phyloP scores from a whole-genome alignment of 2,797 vertebrate genomes.

The Protonibea diacanthus region DNA sequence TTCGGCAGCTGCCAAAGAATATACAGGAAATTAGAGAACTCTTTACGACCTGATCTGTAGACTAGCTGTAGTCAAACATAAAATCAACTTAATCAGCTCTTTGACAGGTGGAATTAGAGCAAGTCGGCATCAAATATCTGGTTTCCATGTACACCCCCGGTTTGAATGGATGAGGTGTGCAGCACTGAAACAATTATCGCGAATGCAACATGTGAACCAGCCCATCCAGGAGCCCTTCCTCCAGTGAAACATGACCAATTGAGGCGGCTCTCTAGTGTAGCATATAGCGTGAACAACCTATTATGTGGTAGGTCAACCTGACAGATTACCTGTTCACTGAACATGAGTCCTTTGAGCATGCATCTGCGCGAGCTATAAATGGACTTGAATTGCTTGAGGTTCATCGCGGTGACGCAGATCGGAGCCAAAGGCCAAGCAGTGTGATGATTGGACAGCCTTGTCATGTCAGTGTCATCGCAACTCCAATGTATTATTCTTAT shows the following conservation, averaged over 20 bases:
- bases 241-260: not conserved
- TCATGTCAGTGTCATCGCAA: slow-evolving; percentile 39
- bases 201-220: not conserved
- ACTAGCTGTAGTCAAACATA: no score
- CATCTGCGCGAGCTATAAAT: slow-evolving; percentile 36
- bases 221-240: slow-evolving; percentile 9
- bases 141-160: not conserved
- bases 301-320: slow-evolving; percentile 43
- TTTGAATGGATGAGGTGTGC: slow-evolving; percentile 2
- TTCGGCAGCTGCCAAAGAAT: no score
- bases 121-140: not conserved
- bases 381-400: slow-evolving; percentile 29
- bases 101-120: no score
- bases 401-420: slow-evolving; percentile 26
- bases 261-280: slow-evolving; percentile 5
- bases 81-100: no score
- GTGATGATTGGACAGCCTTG: slow-evolving; percentile 53
- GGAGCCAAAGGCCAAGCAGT: slow-evolving; percentile 42
- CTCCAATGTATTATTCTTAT: slow-evolving; percentile 36
- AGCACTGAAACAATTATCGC: slow-evolving; percentile 1
- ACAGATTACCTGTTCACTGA: slow-evolving; percentile 48
- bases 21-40: no score
- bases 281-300: slow-evolving; percentile 25
- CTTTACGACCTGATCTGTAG: no score
- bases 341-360: slow-evolving; percentile 36